These are phyloP conservation scores for Rhinella marina DNA, from an alignment of 2,797 vertebrate genomes.

Conservation along the genomic window DNA sequence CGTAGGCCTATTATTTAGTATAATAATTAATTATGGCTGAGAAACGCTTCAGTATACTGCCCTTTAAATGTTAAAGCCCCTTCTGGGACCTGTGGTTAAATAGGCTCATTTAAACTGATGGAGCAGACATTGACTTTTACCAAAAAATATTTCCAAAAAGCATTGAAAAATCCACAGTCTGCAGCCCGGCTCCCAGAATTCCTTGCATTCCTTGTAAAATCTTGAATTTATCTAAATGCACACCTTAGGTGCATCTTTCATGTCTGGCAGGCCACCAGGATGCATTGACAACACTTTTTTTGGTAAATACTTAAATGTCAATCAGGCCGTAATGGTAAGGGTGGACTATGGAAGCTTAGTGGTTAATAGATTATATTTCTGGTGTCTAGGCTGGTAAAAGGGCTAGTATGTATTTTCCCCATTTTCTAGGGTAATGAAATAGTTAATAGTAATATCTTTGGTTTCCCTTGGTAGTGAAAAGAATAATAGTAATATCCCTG, in stretches of 20 bases:
- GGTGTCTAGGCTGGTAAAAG: too few relatives aligned
- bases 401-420: too few relatives aligned
- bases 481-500: background rate
- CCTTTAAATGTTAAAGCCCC: slow-evolving; percentile 53
- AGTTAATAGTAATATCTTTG: background rate
- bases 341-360: too few relatives aligned
- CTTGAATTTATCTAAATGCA: background rate
- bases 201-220: background rate
- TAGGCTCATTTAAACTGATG: slow-evolving; percentile 42
- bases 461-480: background rate
- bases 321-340: too few relatives aligned
- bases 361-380: too few relatives aligned
- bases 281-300: too few relatives aligned
- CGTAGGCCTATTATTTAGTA: slow-evolving; percentile 45
- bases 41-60: slow-evolving; percentile 45
- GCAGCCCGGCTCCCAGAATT: background rate
- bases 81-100: slow-evolving; percentile 42
- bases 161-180: background rate
- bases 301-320: too few relatives aligned
- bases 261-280: too few relatives aligned
- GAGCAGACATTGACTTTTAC: slow-evolving; percentile 47
- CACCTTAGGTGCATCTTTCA: background rate
- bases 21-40: slow-evolving; percentile 44
- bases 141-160: slow-evolving; percentile 43
- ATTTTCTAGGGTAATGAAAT: too few relatives aligned